Base-by-base conservation (phyloP, 2,888 invertebrate genomes). In the Drosophila gaucha region DNA sequence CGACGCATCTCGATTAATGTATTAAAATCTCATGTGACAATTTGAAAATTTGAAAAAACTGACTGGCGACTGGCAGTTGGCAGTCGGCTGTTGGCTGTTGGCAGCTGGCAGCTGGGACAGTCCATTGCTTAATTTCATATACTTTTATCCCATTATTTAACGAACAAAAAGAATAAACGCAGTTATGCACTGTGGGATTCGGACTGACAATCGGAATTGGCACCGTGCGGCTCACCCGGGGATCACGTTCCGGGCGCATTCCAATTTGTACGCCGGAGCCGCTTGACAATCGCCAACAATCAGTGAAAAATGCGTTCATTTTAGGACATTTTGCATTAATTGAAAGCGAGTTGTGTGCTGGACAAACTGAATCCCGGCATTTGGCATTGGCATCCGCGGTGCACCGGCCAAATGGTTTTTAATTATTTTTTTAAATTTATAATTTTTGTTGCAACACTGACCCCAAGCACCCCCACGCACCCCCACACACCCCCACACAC, bases 271-370 rank as follows among this genome's bases (percentile, higher is more conserved):
- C 38, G 51, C 30, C 39, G 59, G 28, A 56, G 50, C 64, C 64
- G 80, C 64, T 67, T 74, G 80, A 80, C 85, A 82, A 86, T 80
- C 84, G 66, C 65, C 72, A 68, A 67, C 87, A 82, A 86, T 82
- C 88, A 78, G 79, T 78, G 76, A 68, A n/a, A 82, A 85, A 82
- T 74, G 64, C 79, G 56, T 75, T 75, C 56, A 73, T 75, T 83
- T 83, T 83, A 83, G 82, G 82, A 80, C 88, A 84, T 88, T 86
- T 86, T 75, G 86, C 84, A 68, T 68, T 88, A 84, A 84, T 84
- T 86, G 88, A 88, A 84, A 31, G 76, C 76, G 73, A 74, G 67
- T 62, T 73, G 65, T 51, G 54, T 22, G 56, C 41, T 30, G 36
- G 43, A 54, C 56, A 55, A 70, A 55, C 50, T 30, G 75, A 56